Evolutionary conservation across 2,797 vertebrate species (phyloP), one percentile per base, ranked within the genome.

Genomic region (Phrynocephalus guinanensis): DNA sequence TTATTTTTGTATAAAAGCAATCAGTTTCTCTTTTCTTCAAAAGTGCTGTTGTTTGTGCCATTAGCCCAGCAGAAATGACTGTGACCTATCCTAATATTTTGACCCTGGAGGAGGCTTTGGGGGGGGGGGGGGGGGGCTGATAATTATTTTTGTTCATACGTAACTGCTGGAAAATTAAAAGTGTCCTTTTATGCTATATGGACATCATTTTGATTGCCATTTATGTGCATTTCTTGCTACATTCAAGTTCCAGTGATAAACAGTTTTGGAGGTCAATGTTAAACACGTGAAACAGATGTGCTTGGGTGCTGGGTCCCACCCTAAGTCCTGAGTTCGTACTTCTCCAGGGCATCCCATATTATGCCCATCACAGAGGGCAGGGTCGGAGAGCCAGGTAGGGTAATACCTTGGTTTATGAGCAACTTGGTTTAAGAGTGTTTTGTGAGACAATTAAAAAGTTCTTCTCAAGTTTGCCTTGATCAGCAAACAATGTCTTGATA

Each of bases 81-180:
- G 13, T 16, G 67, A 33, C 2, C 20, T 22, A 28, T 5, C 33
- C 16, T 6, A 85, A 85, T 63, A 52, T 9, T 83, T 72, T 73
- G 84, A 83, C 70, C 73, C n/a, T 76, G 20, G 13, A 20, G 24
- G 56, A 82, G 20, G 10, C 28, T 48, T 60, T 28, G 5, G 1
- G 22, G 38, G 38, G 2, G 30, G n/a, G n/a, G n/a, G 78, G 28
- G 44, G 24, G 20, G 5, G 79, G 52, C 1, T 5, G 38, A 22
- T 0, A 3, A 1, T 4, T 72, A 26, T 50, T 67, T 20, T 71
- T 77, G 78, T 85, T 85, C 70, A 52, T 52, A 24, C 70, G 52
- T 38, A 24, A 81, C 67, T 71, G 26, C 16, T 44, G 78, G 60
- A 56, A 75, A 85, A 85, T 77, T 85, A 88, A 88, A 76, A 56